A percentile compares a stretch with the other conserved stretches of the same genome.
Evolutionary conservation across 2,888 invertebrate genomes (phyloP).

Genomic region (Orchesella flavescens): DNA sequence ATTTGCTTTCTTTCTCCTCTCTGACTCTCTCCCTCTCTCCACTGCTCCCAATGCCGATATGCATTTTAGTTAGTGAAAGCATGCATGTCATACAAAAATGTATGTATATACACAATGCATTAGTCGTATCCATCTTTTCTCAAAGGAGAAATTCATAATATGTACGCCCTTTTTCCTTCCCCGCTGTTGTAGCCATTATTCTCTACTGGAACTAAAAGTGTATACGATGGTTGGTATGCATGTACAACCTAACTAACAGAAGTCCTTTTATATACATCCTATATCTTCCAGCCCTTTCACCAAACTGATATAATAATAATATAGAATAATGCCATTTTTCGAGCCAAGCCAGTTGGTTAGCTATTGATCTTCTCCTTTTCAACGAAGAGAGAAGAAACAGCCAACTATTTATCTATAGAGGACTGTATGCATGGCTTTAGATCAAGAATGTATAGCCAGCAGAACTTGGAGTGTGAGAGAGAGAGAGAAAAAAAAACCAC

Average conservation of each 20-base stretch:
- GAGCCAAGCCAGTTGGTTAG: conserved; percentile 43
- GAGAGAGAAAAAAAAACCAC: conserved; percentile 44
- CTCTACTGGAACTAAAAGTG: conserved; percentile 14
- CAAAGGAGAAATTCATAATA: conserved; percentile 55
- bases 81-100: not conserved
- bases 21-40: conserved; percentile 9
- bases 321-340: conserved; percentile 28
- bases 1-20: conserved; percentile 20
- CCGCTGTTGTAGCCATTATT: conserved; percentile 50
- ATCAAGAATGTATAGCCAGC: not conserved
- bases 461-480: not conserved
- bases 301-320: conserved; percentile 46
- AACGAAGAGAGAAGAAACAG: conserved; percentile 36
- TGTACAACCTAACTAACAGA: not conserved
- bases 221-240: conserved; percentile 18
- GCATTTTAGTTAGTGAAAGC: not conserved
- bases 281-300: too few species aligned
- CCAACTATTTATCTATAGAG: conserved; percentile 55
- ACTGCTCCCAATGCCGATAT: conserved; percentile 17
- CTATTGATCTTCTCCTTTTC: conserved; percentile 57
- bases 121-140: conserved; percentile 53
- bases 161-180: conserved; percentile 53
- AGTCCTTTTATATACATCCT: not conserved
- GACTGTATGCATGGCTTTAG: conserved; percentile 27
- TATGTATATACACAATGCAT: conserved; percentile 22